These are phyloP conservation scores for Neolamprologus variostigma DNA, from an alignment of 2,113 vertebrate genomes.

Conservation along the genomic window DNA sequence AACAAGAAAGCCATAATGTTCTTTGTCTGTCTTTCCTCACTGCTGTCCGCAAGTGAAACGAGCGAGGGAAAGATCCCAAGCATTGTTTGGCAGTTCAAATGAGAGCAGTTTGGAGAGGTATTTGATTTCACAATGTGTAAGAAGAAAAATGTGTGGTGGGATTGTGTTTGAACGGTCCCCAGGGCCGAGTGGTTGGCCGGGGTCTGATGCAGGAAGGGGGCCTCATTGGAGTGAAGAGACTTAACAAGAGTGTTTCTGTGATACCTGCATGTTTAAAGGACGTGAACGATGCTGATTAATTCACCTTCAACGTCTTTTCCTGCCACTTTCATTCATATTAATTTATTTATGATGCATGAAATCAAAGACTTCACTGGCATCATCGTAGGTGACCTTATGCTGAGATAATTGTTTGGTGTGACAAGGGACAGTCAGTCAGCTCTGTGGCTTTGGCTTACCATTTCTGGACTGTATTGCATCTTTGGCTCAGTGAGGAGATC, in stretches of 20 bases:
- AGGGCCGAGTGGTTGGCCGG: constrained; percentile 5
- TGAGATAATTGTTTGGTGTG: background rate
- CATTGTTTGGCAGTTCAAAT: constrained; percentile 36
- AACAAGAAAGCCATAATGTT: background rate
- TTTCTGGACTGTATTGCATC: background rate
- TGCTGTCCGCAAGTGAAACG: background rate
- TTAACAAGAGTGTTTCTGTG: background rate
- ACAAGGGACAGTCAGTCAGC: background rate
- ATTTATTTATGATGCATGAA: background rate
- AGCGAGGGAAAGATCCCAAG: constrained; percentile 6
- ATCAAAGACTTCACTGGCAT: background rate
- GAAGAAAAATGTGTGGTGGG: constrained; percentile 47
- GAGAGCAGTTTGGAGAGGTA: constrained; percentile 36
- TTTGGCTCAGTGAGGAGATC: constrained; percentile 27
- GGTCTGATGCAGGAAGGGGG: constrained; percentile 12
- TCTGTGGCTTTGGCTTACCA: constrained; percentile 14
- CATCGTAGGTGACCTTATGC: background rate
- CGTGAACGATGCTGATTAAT: background rate
- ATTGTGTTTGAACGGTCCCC: constrained; percentile 31
- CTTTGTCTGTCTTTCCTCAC: background rate
- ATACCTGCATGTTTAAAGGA: background rate
- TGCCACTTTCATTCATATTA: background rate
- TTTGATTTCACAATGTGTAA: constrained; percentile 56
- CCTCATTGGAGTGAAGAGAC: background rate
- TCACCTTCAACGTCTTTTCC: background rate